Evolutionary conservation across 2,888 invertebrate genomes (phyloP), one percentile per base, ranked within the genome.

Genomic region (Rugalucina vietnamica): DNA sequence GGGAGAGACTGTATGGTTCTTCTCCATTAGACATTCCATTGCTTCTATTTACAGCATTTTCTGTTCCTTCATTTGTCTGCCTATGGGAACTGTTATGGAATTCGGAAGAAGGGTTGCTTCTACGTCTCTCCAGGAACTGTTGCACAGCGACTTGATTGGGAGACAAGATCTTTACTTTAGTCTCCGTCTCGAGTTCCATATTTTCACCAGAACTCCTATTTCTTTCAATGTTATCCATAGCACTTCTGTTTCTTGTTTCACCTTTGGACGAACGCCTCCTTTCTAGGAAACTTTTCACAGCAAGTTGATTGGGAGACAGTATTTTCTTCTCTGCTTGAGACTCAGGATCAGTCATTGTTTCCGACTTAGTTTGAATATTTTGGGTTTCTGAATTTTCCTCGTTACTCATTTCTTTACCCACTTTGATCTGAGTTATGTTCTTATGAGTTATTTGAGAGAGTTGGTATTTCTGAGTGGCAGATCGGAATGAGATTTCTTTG

Each of bases 71-170:
- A 29, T 14, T 34, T 10, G 34, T 34, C 4, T 8, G 24, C 21
- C 54, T 21, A 21, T 54, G 4, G 5, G 34, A 65, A 60, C 3
- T 60, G 8, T 27, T 24, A 10, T 27, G 24, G 14, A 60, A 24
- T 60, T 27, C 60, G 34, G 32, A 34, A 65, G 1, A 2, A 12
- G 65, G 65, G 21, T 65, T 65, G 34, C 57, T 34, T 39, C 60
- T 80, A 29, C 84, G 69, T 43, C 75, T 71, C 12, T 79, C 36
- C 5, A 87, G 84, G 34, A 87, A 87, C 27, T 75, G 78, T 76
- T 79, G 82, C 0, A 87, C 87, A 24, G 82, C 87, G 5, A 57
- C 8, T 43, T 87, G 87, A 54, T 87, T 82, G 10, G 87, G 87
- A 1, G 87, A 87, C 14, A 87, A 50, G 74, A 86, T 81, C 65